Base-by-base conservation (phyloP, 2,888 invertebrate genomes). In the Lutraria lutraria region DNA sequence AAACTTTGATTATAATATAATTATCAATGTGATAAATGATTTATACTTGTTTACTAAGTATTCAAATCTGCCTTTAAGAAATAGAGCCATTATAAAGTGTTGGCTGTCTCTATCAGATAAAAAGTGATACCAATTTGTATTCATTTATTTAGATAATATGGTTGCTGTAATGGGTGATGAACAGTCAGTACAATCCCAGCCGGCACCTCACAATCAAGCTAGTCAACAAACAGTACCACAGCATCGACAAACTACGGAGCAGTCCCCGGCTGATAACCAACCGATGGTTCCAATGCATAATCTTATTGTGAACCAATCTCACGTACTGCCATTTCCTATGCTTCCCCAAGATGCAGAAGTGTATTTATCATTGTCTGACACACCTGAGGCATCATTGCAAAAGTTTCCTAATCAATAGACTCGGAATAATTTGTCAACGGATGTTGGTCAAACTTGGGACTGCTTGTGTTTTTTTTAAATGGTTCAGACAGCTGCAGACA, bases 321-420 rank as follows among this genome's bases (percentile, higher is more conserved):
- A 68, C 0, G 86, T 88, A 25, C 53, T 91, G 29, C 84, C 86
- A n/a, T 89, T 89, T 43, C 80, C 88, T 13, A 87, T 91, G 83
- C 81, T 91, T 54, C 85, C 91, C 31, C 83, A 87, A 34, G 91
- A 91, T 53, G 83, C 91, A 13, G 91, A 91, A 34, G 84, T 89
- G 21, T 83, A 85, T 31, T 60, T 89, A 52, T 89, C 89, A 29
- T 63, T 84, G 16, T 72, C 88, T 8, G 88, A 89, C 81, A 63
- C 89, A 3, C 60, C 86, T 8, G 89, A 90, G 52, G 31, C 72
- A 15, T 68, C 83, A 12, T 76, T 76, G 31, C 76, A 76, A 21
- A 76, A 31, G 21, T 76, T 76, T 13, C 3, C 63, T 12, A 68
- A 68, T 68, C 25, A 25, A 68, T 68, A 68, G 25, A 68, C 63